A percentile compares a stretch with the other conserved stretches of the same genome.
Conservation (phyloP, 2,113 vertebrate species). For the Caracal caracal region DNA sequence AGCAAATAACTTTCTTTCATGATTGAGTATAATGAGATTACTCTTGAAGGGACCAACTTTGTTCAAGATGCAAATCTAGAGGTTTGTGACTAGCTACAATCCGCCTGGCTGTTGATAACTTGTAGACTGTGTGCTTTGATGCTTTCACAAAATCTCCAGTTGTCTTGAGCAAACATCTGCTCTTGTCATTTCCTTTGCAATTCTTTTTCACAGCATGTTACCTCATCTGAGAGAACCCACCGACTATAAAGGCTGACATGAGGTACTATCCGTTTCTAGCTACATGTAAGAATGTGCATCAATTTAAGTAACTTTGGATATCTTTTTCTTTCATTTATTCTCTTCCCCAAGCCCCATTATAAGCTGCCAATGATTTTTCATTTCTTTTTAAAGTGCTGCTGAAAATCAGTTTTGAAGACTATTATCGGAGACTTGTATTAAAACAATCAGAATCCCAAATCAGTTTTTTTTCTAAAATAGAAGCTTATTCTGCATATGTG, state of each 20-base stretch:
- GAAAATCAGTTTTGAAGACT: constrained; percentile 46
- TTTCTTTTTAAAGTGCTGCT: background rate
- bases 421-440: background rate
- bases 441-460: constrained; percentile 23
- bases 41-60: background rate
- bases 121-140: background rate
- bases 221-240: background rate
- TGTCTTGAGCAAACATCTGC: constrained; percentile 47
- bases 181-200: constrained; percentile 34
- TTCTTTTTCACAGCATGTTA: constrained; percentile 31
- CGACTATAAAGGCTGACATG: constrained; percentile 21
- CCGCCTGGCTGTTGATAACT: background rate
- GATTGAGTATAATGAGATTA: background rate
- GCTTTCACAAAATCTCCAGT: constrained; percentile 34
- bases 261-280: background rate
- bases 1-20: background rate
- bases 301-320: background rate
- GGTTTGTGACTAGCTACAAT: background rate
- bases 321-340: constrained; percentile 34
- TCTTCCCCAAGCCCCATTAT: background rate
- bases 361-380: background rate
- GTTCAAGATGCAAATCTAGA: background rate
- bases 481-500: background rate
- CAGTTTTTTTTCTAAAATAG: background rate
- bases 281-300: constrained; percentile 33